Base-by-base conservation (phyloP, 2,797 vertebrate species). In the Coregonus ussuriensis region DNA sequence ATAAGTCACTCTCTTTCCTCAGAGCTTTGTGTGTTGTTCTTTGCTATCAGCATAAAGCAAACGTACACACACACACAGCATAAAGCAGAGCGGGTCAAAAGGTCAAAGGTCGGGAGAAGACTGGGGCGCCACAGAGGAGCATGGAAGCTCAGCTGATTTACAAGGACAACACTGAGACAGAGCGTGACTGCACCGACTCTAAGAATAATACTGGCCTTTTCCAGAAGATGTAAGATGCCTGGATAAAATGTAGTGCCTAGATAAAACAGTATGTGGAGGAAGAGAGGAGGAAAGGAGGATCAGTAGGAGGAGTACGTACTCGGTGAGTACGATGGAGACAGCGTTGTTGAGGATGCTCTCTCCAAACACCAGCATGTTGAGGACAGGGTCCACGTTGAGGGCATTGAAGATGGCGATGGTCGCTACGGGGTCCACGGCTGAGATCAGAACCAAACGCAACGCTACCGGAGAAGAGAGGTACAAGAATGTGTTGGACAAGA, bases 371-470 rank as follows among this genome's bases (percentile, higher is more conserved):
- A 99, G 83, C 98, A 99, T 99, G 90, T 99, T 98, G 72, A 99
- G 97, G 69, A 99, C 98, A 0, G 98, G 98, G 92, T 99, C 98
- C 85, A 99, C 96, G 0, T 98, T 98, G 56, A 99, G 96, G 0
- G 98, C 98, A 5, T 98, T 99, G 90, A 99, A 99, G 91, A 99
- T 99, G 59, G 98, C 98, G 54, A 99, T 99, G 51, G 98, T 99
- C n/a, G 98, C 98, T 47, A 99, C 98, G 0, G 98, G 98, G 77
- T 99, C 98, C 69, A 99, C 98, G 0, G 98, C 98, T 4, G 98
- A 99, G 89, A 99, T 99, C 41, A 99, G 92, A 99, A 76, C 98
- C 98, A 1, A 99, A 99, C 0, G 98, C 98, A 90, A 99, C 99
- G 84, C 98, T 99, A 81, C 2, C 82, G 78, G 75, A 74, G 83